Base-by-base conservation (phyloP, 2,797 vertebrate genomes). In the Margarornis squamiger region DNA sequence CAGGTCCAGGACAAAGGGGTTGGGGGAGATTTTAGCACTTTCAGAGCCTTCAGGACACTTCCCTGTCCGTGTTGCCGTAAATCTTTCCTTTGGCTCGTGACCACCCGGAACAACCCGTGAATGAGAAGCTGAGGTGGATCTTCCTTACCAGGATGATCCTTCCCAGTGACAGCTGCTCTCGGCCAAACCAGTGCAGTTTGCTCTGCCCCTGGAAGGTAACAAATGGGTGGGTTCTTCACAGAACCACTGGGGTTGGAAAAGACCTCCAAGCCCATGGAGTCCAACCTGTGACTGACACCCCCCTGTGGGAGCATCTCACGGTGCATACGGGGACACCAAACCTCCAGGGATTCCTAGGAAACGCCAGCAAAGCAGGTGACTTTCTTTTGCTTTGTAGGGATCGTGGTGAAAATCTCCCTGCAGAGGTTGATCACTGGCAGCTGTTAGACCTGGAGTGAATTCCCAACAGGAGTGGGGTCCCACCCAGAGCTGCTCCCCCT, bases 51-150 rank as follows among this genome's bases (percentile, higher is more conserved):
- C 19, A 14, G 74, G 29, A 18, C 59, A 29, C 18, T 23, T 23
- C 38, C 46, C 74, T 52, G 57, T 4, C 45, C 43, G 27, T 45
- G 39, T 14, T 30, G 36, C 30, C 20, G 2, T 3, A 5, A 21
- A 67, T 29, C 0, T 2, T 39, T 52, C 5, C 0, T 2, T 59
- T 14, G 38, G 45, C 51, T 10, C 0, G 0, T 22, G 43, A 23
- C 5, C 30, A 8, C 7, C 32, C 5, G 38, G 38, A 12, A 3
- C 17, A 15, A 38, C 14, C 43, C 43, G 7, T 1, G 14, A 12
- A n/a, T 6, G 13, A 8, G n/a, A 29, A 38, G 43, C 4, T 9
- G 73, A 29, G 63, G 10, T 39, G 57, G 73, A 30, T 22, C 20
- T 34, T 55, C 18, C 65, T 8, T 16, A 7, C 38, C 9, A 0